Evolutionary conservation across 2,888 invertebrate species (phyloP).

Genomic region (Nomada fucata): DNA sequence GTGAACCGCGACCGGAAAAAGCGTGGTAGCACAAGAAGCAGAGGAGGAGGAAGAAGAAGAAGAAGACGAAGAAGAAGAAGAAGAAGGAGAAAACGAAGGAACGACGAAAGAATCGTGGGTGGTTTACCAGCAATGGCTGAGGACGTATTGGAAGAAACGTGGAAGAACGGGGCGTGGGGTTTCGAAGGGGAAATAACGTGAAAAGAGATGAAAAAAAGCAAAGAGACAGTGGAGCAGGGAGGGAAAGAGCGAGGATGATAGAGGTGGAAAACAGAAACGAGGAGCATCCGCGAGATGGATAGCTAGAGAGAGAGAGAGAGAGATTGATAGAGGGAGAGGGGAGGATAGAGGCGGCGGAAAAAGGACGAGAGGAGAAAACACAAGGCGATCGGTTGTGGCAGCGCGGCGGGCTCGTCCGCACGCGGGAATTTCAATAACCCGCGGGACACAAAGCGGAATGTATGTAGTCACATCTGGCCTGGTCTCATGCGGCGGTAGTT

Average conservation of each 20-base stretch:
- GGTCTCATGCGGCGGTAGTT: constrained; percentile 77
- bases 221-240: not conserved
- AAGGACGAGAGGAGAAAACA: constrained; percentile 47
- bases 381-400: constrained; percentile 47
- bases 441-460: constrained; percentile 79
- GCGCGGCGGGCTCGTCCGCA: constrained; percentile 51
- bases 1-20: not conserved
- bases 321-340: not conserved
- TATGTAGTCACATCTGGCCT: constrained; percentile 80
- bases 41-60: not conserved
- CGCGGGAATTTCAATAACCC: constrained; percentile 80
- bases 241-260: constrained; percentile 4
- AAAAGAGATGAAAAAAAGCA: constrained; percentile 7
- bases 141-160: not conserved
- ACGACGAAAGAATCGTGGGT: not conserved
- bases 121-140: not conserved
- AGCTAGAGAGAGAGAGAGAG: not conserved
- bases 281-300: not conserved
- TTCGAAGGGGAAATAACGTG: not conserved
- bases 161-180: not conserved
- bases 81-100: not conserved
- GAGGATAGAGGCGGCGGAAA: not conserved
- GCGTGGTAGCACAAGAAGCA: not conserved
- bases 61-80: too few species aligned
- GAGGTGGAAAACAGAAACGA: constrained; percentile 11